These are phyloP conservation scores for Rattus norvegicus DNA, from an alignment of 2,113 vertebrate species.

Conservation along the genomic window GRCr8 NC_086028.1:21654001-21654500, in stretches of 20 bases:
- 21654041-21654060: constrained; percentile 72
- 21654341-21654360: constrained; percentile 65
- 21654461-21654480: constrained; percentile 78
- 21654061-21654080: constrained; percentile 81
- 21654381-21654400: constrained; percentile 59
- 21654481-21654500: constrained; percentile 74
- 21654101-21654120: constrained; percentile 81
- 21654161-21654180: constrained; percentile 76
- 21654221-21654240: constrained; percentile 78
- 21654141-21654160: constrained; percentile 77
- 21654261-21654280: constrained; percentile 81
- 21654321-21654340: constrained; percentile 76
- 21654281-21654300: constrained; percentile 80
- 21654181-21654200: constrained; percentile 75
- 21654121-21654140: constrained; percentile 82
- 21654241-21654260: constrained; percentile 78
- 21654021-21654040: constrained; percentile 50
- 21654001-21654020: constrained; percentile 75
- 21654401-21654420: constrained; percentile 77
- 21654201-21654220: constrained; percentile 77
- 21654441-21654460: constrained; percentile 83
- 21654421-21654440: constrained; percentile 81
- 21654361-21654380: constrained; percentile 76
- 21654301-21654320: constrained; percentile 50
- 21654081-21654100: constrained; percentile 80